Evolutionary conservation across 2,113 vertebrate genomes (phyloP), one percentile per base, ranked within the genome.

Genomic region (Podiceps cristatus): DNA sequence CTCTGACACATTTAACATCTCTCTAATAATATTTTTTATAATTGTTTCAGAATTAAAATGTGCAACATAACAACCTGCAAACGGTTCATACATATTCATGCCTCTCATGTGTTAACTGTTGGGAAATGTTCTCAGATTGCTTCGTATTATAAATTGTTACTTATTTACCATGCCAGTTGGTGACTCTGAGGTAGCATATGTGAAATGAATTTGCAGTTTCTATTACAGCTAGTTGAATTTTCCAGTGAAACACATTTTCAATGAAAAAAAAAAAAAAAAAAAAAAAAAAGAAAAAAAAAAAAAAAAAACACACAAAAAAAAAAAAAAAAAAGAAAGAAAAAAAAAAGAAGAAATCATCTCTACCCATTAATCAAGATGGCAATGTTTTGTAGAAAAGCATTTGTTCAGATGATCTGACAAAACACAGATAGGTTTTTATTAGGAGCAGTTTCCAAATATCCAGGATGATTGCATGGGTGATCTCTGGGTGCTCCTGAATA

Each of bases 11-110:
- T 79, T 88, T 89, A 95, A 78, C 77, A 82, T 53, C 67, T 62
- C 69, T 58, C 60, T 93, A 97, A 94, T 93, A 95, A 83, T 87
- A 92, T 55, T 89, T 88, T 87, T 86, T 73, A 72, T 86, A 86
- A 94, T 66, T 86, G 52, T 82, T 94, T 71, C 86, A 83, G 93
- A 31, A 72, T 47, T 49, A 88, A 93, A 94, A 90, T 94, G 9
- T 89, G 72, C 42, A 82, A 72, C 64, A 78, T 87, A 93, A 94
- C 50, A 93, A 86, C 77, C 64, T 90, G 77, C 52, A 86, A 91
- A 96, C n/a, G 80, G 58, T 66, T 95, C 73, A 82, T 96, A n/a
- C 63, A 86, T 92, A 78, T 93, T 77, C 62, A 97, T 90, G 28
- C 16, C 14, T 86, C 68, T 40, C 42, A 56, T 78, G 47, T 56